A percentile compares a stretch with the other conserved stretches of the same genome.
Conservation (phyloP, 2,888 invertebrate genomes). For the Rhorus exstirpatorius region DNA sequence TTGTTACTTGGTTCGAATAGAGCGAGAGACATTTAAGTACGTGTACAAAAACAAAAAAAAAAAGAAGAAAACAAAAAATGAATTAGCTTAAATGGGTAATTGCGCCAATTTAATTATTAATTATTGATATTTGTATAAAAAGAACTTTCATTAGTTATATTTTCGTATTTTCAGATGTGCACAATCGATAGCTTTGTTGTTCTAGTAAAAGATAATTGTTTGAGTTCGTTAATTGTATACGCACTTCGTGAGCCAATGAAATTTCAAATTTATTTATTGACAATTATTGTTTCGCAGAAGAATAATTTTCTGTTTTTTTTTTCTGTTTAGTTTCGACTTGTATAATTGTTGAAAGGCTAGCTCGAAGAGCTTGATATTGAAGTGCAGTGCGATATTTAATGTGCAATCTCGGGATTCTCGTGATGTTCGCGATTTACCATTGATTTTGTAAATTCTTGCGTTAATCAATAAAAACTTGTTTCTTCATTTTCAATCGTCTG, state of each 20-base stretch:
- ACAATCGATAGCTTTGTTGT: slow-evolving; percentile 63
- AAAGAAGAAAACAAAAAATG: slow-evolving; percentile 35
- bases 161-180: slow-evolving; percentile 71
- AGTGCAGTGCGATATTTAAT: slow-evolving; percentile 61
- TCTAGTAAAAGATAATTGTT: slow-evolving; percentile 32
- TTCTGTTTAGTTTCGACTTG: slow-evolving; percentile 1
- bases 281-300: slow-evolving; percentile 15
- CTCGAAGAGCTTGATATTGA: slow-evolving; percentile 26
- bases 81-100: slow-evolving; percentile 66
- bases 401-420: slow-evolving; percentile 56
- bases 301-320: slow-evolving; percentile 29
- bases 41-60: slow-evolving; percentile 59
- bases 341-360: slow-evolving; percentile 23
- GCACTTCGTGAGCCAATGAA: slow-evolving; percentile 29
- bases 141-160: slow-evolving; percentile 72
- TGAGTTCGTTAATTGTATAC: slow-evolving; percentile 22
- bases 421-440: slow-evolving; percentile 51
- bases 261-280: slow-evolving; percentile 61
- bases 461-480: slow-evolving; percentile 58
- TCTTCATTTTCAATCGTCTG: slow-evolving; percentile 6
- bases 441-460: slow-evolving; percentile 55
- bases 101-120: slow-evolving; percentile 65
- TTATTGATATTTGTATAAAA: slow-evolving; percentile 71
- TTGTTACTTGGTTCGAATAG: slow-evolving; percentile 64
- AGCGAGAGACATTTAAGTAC: slow-evolving; percentile 59